phyloP scores from a whole-genome alignment of 2,113 vertebrate species.

The Aramus guarauna region DNA sequence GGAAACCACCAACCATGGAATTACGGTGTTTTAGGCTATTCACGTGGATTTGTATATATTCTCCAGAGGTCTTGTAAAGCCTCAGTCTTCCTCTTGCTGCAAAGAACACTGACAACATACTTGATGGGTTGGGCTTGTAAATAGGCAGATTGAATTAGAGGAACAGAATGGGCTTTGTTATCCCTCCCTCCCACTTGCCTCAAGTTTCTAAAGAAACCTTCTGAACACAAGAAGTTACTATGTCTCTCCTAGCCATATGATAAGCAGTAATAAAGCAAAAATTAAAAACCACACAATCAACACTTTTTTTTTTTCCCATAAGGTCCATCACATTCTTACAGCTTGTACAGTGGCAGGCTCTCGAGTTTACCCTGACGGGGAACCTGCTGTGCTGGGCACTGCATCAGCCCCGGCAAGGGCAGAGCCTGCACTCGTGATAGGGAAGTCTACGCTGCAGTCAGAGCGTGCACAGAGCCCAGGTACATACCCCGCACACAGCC shows the following conservation, averaged over 20 bases:
- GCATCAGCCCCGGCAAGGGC: neutral
- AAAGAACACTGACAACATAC: neutral
- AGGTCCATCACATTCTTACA: neutral
- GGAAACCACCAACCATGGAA: neutral
- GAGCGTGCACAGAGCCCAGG: accelerated
- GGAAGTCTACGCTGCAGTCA: accelerated
- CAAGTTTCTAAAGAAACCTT: conserved; percentile 12
- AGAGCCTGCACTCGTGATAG: accelerated
- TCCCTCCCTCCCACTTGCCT: conserved; percentile 14
- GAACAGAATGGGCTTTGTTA: conserved; percentile 55
- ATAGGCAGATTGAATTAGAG: conserved; percentile 5
- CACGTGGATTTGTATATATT: neutral
- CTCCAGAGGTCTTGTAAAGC: neutral
- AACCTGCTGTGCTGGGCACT: neutral
- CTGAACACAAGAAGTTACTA: neutral
- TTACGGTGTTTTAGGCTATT: neutral
- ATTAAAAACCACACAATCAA: neutral
- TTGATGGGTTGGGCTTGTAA: neutral
- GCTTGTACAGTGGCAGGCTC: neutral
- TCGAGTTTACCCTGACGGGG: neutral
- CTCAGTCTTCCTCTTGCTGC: neutral
- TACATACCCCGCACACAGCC: accelerated
- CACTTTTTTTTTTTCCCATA: neutral
- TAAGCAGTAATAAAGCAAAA: neutral
- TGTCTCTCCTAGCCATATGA: neutral